These are phyloP conservation scores for Megaceryle alcyon DNA, from an alignment of 2,797 vertebrate species.

Conservation along the genomic window DNA sequence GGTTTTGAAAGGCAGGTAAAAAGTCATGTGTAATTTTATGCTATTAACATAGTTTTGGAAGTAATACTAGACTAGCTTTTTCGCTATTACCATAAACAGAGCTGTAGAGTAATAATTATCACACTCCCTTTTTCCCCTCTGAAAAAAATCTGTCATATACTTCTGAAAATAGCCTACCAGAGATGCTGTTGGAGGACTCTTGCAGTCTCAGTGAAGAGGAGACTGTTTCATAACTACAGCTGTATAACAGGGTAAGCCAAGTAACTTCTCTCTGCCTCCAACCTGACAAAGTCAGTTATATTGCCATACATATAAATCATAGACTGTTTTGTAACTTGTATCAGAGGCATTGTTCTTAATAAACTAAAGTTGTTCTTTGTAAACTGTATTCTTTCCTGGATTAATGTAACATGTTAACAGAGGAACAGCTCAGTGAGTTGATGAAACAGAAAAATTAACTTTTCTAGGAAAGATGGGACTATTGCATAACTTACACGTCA, in stretches of 20 bases:
- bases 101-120: background rate
- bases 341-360: background rate
- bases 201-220: background rate
- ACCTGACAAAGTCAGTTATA: fast-evolving
- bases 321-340: background rate
- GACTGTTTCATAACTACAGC: background rate
- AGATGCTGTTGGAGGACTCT: background rate
- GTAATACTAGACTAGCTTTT: background rate
- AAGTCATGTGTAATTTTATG: background rate
- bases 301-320: background rate
- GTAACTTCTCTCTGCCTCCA: background rate
- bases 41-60: background rate
- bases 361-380: background rate
- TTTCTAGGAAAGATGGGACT: background rate
- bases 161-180: background rate
- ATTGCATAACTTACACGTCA: background rate
- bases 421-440: background rate
- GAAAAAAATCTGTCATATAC: background rate
- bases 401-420: background rate
- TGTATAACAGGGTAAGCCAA: fast-evolving
- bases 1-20: background rate
- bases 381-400: background rate
- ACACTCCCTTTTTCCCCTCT: background rate
- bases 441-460: background rate
- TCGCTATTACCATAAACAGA: background rate